A percentile compares a stretch with the other conserved stretches of the same genome.
Conservation (phyloP, 2,113 vertebrate species). For the Tinamus guttatus region DNA sequence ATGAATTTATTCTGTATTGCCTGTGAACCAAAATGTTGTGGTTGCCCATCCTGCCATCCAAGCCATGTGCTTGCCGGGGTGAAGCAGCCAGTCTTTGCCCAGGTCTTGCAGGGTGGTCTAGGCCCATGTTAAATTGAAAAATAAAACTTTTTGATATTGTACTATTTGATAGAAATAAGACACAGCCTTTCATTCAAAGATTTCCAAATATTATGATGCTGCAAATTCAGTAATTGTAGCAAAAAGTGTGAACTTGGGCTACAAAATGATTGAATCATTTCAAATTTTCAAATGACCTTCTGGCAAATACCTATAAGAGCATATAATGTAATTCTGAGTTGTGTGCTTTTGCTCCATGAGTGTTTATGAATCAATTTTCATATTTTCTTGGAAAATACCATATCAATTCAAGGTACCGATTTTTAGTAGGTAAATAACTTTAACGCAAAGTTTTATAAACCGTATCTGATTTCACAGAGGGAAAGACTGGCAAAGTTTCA, state of each 20-base stretch:
- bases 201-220: background rate
- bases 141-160: background rate
- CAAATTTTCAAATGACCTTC: background rate
- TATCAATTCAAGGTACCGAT: background rate
- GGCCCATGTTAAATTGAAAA: background rate
- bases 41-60: background rate
- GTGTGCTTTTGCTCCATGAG: background rate
- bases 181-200: background rate
- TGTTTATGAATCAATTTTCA: background rate
- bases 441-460: background rate
- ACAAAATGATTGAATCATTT: background rate
- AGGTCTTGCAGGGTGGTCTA: background rate
- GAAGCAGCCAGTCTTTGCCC: background rate
- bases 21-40: background rate
- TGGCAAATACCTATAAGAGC: background rate
- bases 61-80: background rate
- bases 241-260: background rate
- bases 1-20: fast-evolving
- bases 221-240: background rate
- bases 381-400: background rate
- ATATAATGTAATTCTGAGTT: background rate
- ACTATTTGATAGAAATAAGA: background rate
- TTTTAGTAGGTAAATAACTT: background rate
- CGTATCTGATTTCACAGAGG: background rate
- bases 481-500: background rate